Conservation (phyloP, 1,140 invertebrate species). For the Agrilus planipennis region DNA sequence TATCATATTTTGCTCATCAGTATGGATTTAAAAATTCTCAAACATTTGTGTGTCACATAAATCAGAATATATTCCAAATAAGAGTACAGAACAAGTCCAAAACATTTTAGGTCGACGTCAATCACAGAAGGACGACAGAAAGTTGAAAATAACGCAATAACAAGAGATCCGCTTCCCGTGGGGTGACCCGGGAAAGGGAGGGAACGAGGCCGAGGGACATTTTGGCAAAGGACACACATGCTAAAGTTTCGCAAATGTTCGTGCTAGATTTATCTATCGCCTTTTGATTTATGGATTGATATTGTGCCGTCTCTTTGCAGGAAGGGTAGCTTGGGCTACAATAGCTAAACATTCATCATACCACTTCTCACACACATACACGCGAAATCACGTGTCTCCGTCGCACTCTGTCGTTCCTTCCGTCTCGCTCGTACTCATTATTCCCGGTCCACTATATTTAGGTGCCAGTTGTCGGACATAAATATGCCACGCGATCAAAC, state of each 20-base stretch:
- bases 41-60: too few relatives aligned
- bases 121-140: too few relatives aligned
- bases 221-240: slow-evolving; percentile 12
- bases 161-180: too few relatives aligned
- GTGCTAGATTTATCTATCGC: slow-evolving; percentile 24
- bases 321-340: slow-evolving; percentile 21
- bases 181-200: background rate
- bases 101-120: too few relatives aligned
- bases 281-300: slow-evolving; percentile 30
- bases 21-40: too few relatives aligned
- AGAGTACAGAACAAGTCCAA: too few relatives aligned
- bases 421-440: too few relatives aligned
- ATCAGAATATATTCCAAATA: too few relatives aligned
- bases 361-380: too few relatives aligned
- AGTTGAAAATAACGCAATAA: too few relatives aligned
- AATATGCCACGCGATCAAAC: slow-evolving; percentile 16
- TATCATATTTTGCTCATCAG: too few relatives aligned
- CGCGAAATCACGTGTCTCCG: too few relatives aligned
- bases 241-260: slow-evolving; percentile 14
- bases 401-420: slow-evolving; percentile 13
- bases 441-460: slow-evolving; percentile 11
- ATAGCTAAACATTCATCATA: slow-evolving; percentile 24
- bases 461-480: slow-evolving; percentile 13
- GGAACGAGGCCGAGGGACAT: slow-evolving; percentile 4
- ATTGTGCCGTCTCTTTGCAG: slow-evolving; percentile 27